These are phyloP conservation scores for Heliocidaris tuberculata DNA, from an alignment of 35 echinoderm and acorn worm genomes.

Conservation along the genomic window DNA sequence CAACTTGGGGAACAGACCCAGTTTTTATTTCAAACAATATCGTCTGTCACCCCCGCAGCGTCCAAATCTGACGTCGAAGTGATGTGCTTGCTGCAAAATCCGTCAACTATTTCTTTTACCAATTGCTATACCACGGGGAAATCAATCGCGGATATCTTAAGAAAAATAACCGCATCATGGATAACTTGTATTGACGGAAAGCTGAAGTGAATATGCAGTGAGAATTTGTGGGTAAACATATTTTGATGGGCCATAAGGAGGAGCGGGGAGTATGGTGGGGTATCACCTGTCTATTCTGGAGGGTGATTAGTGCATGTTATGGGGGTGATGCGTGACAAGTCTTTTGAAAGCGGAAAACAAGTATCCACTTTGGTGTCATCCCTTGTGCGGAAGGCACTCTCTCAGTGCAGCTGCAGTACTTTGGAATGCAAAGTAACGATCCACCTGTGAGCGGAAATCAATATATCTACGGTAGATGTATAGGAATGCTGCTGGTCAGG, in stretches of 20 bases:
- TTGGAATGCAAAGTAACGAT: not conserved
- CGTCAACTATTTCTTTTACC: not conserved
- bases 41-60: not conserved
- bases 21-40: slow-evolving; percentile 6
- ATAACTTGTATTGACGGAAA: not conserved
- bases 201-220: not conserved
- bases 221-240: slow-evolving; percentile 3
- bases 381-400: not conserved
- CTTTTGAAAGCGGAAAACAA: not conserved
- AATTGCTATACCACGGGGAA: not conserved
- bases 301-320: not conserved
- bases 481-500: not conserved
- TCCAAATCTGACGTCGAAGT: not conserved
- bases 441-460: not conserved
- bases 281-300: not conserved
- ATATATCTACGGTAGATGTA: not conserved
- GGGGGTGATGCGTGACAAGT: not conserved
- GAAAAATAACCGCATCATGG: not conserved
- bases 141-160: not conserved
- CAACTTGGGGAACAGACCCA: not conserved
- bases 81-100: not conserved
- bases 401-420: not conserved
- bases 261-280: not conserved
- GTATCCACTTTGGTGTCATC: not conserved
- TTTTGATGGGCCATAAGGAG: not conserved